Percentiles rank a stretch among this genome's conserved stretches.
Evolutionary conservation across 2,888 invertebrate genomes (phyloP).

Genomic region (Pristionchus arcanus): DNA sequence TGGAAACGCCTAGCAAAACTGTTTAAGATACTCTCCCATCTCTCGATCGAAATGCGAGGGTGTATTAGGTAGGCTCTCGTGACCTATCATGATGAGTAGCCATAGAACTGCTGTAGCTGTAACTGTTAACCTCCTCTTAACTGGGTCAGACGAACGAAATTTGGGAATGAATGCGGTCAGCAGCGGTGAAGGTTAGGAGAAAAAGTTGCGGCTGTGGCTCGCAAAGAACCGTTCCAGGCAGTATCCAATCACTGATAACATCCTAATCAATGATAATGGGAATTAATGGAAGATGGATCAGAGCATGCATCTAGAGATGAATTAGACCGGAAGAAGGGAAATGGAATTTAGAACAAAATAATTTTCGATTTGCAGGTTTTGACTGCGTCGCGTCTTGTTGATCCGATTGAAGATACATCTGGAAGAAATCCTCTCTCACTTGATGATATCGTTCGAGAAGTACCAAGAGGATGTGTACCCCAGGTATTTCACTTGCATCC

Average conservation of each 20-base stretch:
- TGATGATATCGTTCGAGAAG: conserved; percentile 76
- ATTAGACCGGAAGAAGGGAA: not conserved
- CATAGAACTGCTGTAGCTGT: conserved; percentile 21
- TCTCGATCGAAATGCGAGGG: conserved; percentile 34
- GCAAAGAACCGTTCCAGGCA: conserved; percentile 13
- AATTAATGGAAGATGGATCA: not conserved
- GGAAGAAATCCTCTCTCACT: conserved; percentile 70
- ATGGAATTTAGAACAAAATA: not conserved
- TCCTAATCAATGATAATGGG: conserved; percentile 29
- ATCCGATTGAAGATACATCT: conserved; percentile 70
- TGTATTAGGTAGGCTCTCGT: conserved; percentile 8
- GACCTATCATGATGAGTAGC: conserved; percentile 29
- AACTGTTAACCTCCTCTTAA: conserved; percentile 5
- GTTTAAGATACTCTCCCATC: conserved; percentile 27
- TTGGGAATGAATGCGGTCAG: conserved; percentile 6
- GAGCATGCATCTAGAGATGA: not conserved
- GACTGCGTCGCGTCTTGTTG: conserved; percentile 61
- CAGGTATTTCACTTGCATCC: conserved; percentile 59
- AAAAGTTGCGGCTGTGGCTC: conserved; percentile 14
- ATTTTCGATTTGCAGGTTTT: conserved; percentile 17
- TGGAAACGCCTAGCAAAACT: not conserved
- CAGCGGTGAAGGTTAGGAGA: not conserved
- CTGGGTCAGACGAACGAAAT: conserved; percentile 20
- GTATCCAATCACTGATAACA: conserved; percentile 1
- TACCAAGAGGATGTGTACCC: conserved; percentile 76